Percentiles rank a stretch among this genome's conserved stretches.
Evolutionary conservation across 92 coral and sea anemone species (phyloP).

Genomic region (Muricea muricata): DNA sequence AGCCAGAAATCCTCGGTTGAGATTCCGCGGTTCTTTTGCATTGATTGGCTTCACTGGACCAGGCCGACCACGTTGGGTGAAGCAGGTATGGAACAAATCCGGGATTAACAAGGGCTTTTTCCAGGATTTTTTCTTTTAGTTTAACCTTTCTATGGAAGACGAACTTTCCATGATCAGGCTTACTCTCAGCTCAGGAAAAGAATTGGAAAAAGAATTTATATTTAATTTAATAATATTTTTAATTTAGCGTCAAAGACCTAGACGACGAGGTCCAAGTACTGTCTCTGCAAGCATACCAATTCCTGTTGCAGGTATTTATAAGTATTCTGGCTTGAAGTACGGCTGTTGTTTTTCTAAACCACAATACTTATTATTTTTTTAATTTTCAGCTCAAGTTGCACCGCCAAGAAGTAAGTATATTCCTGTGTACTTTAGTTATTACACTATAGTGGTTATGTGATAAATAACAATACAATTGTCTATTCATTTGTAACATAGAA

Average conservation of each 20-base stretch:
- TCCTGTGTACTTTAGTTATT: background rate
- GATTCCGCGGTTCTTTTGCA: slow-evolving; percentile 54
- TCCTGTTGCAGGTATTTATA: background rate
- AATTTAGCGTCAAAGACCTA: slow-evolving; percentile 4
- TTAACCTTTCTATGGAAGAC: no score
- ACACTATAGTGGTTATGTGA: background rate
- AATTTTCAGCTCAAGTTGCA: background rate
- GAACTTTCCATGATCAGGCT: no score
- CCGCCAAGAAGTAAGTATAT: background rate
- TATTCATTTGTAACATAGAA: background rate
- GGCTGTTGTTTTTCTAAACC: background rate
- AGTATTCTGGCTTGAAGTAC: background rate
- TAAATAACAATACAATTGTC: background rate
- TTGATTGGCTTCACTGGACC: slow-evolving; percentile 49
- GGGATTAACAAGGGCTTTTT: no score
- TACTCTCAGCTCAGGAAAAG: no score
- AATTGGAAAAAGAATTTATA: no score
- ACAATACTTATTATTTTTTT: background rate
- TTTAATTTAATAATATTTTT: background rate
- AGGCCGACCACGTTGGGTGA: slow-evolving; percentile 38
- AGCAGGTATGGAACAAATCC: slow-evolving; percentile 1
- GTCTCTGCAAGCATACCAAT: slow-evolving; percentile 22
- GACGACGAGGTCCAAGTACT: slow-evolving; percentile 41
- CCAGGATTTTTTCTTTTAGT: no score
- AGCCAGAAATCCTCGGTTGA: slow-evolving; percentile 3